Evolutionary conservation across 2,888 invertebrate species (phyloP).

Genomic region (Cantharis rufa): DNA sequence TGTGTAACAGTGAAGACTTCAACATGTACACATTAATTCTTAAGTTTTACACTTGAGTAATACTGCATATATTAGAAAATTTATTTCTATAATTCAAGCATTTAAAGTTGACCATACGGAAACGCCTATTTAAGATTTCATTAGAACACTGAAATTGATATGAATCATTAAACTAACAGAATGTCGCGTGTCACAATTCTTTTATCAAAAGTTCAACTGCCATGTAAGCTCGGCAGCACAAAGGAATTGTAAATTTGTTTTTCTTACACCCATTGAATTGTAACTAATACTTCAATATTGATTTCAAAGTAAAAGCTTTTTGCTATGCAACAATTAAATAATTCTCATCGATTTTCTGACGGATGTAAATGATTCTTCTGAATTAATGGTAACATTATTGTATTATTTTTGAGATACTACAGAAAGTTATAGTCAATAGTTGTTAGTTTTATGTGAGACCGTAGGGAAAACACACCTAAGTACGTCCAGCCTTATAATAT

Average conservation of each 20-base stretch:
- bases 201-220: neutral
- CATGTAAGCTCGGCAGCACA: neutral
- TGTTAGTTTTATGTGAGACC: neutral
- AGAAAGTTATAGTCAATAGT: no score
- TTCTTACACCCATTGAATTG: neutral
- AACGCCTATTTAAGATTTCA: neutral
- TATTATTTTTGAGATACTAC: neutral
- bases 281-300: neutral
- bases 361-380: no score
- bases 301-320: neutral
- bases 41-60: no score
- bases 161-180: neutral
- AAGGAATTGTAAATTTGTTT: neutral
- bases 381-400: neutral
- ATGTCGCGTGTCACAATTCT: neutral
- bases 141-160: neutral
- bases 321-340: neutral
- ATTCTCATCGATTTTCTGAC: neutral
- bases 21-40: no score
- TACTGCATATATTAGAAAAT: neutral
- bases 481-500: neutral
- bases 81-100: neutral
- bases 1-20: neutral
- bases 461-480: neutral
- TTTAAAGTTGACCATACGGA: neutral